Percentiles rank a stretch among this genome's conserved stretches.
phyloP scores from a whole-genome alignment of 2,888 invertebrate genomes.

The Pseudolycoriella hygida region DNA sequence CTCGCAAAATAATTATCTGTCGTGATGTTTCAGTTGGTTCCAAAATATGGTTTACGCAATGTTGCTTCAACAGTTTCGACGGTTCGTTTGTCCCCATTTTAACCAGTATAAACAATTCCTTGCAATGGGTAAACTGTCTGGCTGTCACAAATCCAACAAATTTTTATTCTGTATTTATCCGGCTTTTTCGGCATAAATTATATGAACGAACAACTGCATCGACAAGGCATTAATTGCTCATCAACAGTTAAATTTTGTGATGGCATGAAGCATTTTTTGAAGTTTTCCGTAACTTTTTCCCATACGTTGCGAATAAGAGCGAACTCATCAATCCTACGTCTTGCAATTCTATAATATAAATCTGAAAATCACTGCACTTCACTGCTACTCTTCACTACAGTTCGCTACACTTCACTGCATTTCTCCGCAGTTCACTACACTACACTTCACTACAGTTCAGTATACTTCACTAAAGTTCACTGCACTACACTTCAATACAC shows the following conservation, averaged over 20 bases:
- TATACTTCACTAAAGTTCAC: too few relatives aligned
- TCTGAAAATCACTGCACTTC: too few relatives aligned
- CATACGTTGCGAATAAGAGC: conserved; percentile 2
- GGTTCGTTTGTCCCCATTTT: not conserved
- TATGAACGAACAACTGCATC: not conserved
- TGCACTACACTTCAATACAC: too few relatives aligned
- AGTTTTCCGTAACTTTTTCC: not conserved
- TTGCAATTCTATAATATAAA: too few relatives aligned
- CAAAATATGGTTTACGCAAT: not conserved
- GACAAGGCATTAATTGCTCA: conserved; percentile 1
- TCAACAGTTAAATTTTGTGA: not conserved
- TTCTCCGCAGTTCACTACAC: too few relatives aligned
- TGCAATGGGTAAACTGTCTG: not conserved
- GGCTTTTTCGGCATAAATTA: not conserved
- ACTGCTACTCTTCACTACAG: too few relatives aligned
- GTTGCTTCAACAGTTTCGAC: not conserved
- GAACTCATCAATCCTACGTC: not conserved
- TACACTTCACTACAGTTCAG: too few relatives aligned
- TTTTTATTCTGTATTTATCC: too few relatives aligned
- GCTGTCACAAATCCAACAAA: not conserved
- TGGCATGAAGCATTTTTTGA: not conserved
- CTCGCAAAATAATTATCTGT: not conserved
- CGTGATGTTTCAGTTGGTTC: not conserved
- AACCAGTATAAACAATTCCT: not conserved
- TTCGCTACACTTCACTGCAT: too few relatives aligned